phyloP scores from a whole-genome alignment of 2,113 vertebrate species.

The Triplophysa rosa region DNA sequence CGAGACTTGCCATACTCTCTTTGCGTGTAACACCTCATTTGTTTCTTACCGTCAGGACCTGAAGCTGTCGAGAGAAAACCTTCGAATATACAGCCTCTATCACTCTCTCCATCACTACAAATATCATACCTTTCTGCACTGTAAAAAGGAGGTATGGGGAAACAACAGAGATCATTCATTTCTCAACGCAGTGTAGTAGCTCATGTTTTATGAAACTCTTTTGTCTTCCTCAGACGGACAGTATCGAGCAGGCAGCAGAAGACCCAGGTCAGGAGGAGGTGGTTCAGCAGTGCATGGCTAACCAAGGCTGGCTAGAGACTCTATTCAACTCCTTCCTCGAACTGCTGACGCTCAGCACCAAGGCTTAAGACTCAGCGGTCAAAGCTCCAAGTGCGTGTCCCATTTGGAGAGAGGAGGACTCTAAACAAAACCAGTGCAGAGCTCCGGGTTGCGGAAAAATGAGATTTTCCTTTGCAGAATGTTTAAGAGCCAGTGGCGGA shows the following conservation, averaged over 20 bases:
- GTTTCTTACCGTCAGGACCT: constrained; percentile 76
- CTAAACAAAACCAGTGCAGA: constrained; percentile 4
- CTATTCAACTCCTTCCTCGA: constrained; percentile 87
- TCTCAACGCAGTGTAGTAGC: not conserved
- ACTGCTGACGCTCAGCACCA: constrained; percentile 77
- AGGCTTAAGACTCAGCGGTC: constrained; percentile 59
- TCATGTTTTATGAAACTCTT: not conserved
- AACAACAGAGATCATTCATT: not conserved
- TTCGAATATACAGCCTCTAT: constrained; percentile 87
- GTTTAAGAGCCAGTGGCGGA: constrained; percentile 36
- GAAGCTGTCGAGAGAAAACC: constrained; percentile 84
- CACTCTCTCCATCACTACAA: constrained; percentile 95
- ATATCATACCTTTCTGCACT: constrained; percentile 93
- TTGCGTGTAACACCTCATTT: constrained; percentile 12
- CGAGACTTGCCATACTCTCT: not conserved
- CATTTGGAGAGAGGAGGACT: not conserved
- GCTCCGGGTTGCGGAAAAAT: constrained; percentile 32
- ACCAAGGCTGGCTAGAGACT: constrained; percentile 87
- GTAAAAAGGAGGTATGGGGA: constrained; percentile 86
- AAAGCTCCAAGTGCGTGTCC: not conserved
- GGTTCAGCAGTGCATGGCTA: constrained; percentile 92
- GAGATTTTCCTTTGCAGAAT: constrained; percentile 39
- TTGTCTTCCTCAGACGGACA: constrained; percentile 76
- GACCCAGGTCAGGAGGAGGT: constrained; percentile 92
- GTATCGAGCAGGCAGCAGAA: constrained; percentile 82